Conservation (phyloP, 2,797 vertebrate species). For the Nyctalus aviator region DNA sequence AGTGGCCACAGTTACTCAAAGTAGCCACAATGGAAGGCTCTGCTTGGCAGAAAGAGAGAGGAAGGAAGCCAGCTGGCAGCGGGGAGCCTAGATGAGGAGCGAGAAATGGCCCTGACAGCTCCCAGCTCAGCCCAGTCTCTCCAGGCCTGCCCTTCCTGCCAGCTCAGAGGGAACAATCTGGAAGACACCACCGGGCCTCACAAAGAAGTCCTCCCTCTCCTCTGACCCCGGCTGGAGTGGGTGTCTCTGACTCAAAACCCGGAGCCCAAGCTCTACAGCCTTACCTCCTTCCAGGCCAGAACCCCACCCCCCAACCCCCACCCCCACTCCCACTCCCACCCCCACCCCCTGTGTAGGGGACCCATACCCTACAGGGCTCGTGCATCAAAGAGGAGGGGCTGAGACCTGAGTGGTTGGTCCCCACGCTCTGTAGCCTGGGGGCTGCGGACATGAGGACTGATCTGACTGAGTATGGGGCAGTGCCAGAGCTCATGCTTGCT, state of each 20-base stretch:
- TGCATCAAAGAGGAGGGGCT: background rate
- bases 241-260: background rate
- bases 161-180: background rate
- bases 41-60: background rate
- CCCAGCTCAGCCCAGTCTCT: background rate
- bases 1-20: background rate
- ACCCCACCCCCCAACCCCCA: no score
- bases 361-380: rapidly evolving
- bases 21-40: background rate
- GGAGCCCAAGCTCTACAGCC: background rate
- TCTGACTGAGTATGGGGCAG: rapidly evolving
- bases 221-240: background rate
- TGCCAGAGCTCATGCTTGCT: background rate
- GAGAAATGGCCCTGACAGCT: background rate
- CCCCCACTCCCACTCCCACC: rapidly evolving
- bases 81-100: background rate
- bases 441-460: no score
- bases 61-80: background rate
- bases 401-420: no score
- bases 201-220: background rate
- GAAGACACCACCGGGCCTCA: background rate
- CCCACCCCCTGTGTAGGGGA: no score
- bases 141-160: background rate
- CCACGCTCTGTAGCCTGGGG: no score
- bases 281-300: background rate